Conservation (phyloP, 1,140 invertebrate species). For the Nixonia krombeini region DNA sequence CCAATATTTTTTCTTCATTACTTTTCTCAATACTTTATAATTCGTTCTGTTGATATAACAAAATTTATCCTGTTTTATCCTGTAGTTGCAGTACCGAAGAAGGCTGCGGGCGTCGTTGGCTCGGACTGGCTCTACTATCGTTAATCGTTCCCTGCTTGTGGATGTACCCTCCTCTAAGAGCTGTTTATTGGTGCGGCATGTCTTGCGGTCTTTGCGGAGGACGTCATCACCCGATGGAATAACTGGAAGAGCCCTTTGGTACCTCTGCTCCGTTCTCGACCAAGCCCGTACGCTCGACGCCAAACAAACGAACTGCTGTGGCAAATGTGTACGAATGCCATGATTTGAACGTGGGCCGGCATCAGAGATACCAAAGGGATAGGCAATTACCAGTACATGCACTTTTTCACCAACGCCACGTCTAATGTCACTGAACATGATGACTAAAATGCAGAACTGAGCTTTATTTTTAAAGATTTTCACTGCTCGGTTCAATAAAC, state of each 20-base stretch:
- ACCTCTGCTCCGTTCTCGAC: slow-evolving; percentile 63
- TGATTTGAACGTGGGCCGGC: slow-evolving; percentile 62
- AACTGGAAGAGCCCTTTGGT: slow-evolving; percentile 70
- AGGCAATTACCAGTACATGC: slow-evolving; percentile 67
- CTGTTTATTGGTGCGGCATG: slow-evolving; percentile 87
- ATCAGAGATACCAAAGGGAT: slow-evolving; percentile 70
- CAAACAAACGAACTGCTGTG: slow-evolving; percentile 44
- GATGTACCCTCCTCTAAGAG: slow-evolving; percentile 89
- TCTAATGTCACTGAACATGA: slow-evolving; percentile 47
- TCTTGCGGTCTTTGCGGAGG: slow-evolving; percentile 87
- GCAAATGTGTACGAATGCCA: slow-evolving; percentile 68
- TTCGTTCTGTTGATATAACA: too few relatives aligned
- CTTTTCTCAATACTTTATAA: too few relatives aligned
- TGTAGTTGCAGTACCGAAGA: slow-evolving; percentile 72
- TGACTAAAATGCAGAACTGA: too few relatives aligned
- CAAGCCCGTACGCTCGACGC: slow-evolving; percentile 38
- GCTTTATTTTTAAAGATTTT: too few relatives aligned
- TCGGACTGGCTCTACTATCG: slow-evolving; percentile 87
- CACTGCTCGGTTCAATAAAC: too few relatives aligned
- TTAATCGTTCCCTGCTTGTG: slow-evolving; percentile 93
- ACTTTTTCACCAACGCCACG: slow-evolving; percentile 66
- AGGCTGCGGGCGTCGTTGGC: slow-evolving; percentile 79
- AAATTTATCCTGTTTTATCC: too few relatives aligned
- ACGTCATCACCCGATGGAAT: slow-evolving; percentile 79
- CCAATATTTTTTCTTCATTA: slow-evolving; percentile 12